A percentile compares a stretch with the other conserved stretches of the same genome.
Evolutionary conservation across 1,140 invertebrate genomes (phyloP).

Genomic region (Calephelis nemesis): DNA sequence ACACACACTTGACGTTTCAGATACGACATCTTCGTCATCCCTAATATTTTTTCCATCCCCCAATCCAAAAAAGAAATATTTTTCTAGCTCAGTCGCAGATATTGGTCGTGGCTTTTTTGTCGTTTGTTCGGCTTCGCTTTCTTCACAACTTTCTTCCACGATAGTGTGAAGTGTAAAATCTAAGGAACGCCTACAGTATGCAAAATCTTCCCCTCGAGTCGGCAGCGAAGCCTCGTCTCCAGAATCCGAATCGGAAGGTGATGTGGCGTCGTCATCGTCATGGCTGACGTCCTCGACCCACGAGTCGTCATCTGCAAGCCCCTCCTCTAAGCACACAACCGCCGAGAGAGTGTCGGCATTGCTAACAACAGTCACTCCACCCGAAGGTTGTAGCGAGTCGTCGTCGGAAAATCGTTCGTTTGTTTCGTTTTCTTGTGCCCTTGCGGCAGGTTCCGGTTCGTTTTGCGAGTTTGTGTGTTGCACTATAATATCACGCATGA

Average conservation of each 20-base stretch:
- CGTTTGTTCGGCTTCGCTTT: conserved; percentile 87
- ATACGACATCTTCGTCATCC: conserved; percentile 86
- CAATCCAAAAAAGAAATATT: conserved; percentile 93
- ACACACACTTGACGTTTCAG: conserved; percentile 93
- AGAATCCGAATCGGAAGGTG: conserved; percentile 81
- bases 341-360: conserved; percentile 83
- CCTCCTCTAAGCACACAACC: conserved; percentile 89
- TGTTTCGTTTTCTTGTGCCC: conserved; percentile 53
- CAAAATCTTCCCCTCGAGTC: conserved; percentile 90
- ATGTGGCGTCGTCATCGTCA: conserved; percentile 83
- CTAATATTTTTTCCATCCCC: conserved; percentile 83
- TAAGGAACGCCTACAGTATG: conserved; percentile 88
- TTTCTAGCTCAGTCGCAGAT: conserved; percentile 91
- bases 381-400: conserved; percentile 63
- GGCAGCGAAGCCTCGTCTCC: conserved; percentile 80
- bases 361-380: conserved; percentile 82
- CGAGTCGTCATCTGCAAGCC: conserved; percentile 91
- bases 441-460: conserved; percentile 57
- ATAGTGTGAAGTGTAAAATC: conserved; percentile 96
- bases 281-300: conserved; percentile 92
- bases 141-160: conserved; percentile 95
- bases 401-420: conserved; percentile 67
- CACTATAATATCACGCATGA: conserved; percentile 81
- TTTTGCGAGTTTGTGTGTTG: conserved; percentile 79
- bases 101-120: conserved; percentile 82